Conservation (phyloP, 92 coral and sea anemone genomes). For the Meandrina meandrites region DNA sequence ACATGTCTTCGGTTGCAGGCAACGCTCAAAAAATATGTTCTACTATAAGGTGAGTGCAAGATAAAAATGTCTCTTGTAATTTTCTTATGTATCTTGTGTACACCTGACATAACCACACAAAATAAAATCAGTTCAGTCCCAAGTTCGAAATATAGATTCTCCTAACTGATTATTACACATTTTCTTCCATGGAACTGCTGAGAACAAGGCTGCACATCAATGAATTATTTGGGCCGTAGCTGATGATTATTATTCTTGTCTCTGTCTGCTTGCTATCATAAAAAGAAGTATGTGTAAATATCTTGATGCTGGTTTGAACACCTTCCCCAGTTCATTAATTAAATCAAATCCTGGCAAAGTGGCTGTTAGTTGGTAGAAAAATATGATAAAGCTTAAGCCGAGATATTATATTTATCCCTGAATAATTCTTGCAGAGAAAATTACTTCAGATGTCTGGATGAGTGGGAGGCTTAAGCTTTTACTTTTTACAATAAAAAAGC, state of each 20-base stretch:
- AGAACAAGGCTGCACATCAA: too few species aligned
- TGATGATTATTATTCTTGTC: too few species aligned
- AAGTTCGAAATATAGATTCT: too few species aligned
- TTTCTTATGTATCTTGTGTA: background rate
- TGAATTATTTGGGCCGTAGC: too few species aligned
- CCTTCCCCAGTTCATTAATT: background rate
- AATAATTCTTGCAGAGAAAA: background rate
- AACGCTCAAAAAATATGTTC: slow-evolving; percentile 65
- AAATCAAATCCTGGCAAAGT: background rate
- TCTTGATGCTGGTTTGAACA: too few species aligned
- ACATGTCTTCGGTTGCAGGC: slow-evolving; percentile 50
- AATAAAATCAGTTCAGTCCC: too few species aligned
- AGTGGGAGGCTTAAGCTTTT: too few species aligned
- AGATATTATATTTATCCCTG: too few species aligned
- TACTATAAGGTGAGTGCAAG: slow-evolving; percentile 56
- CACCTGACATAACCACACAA: background rate
- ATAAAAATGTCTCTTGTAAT: background rate
- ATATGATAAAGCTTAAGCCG: background rate
- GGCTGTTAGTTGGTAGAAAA: background rate
- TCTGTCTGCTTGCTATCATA: background rate
- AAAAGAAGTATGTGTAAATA: background rate
- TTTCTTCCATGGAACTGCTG: too few species aligned
- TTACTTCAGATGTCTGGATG: background rate
- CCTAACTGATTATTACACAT: too few species aligned
- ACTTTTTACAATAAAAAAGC: too few species aligned